A percentile compares a stretch with the other conserved stretches of the same genome.
These are phyloP conservation scores for Stomatorhinus ivindoensis DNA, from an alignment of 2,113 vertebrate species.

Conservation along the genomic window DNA sequence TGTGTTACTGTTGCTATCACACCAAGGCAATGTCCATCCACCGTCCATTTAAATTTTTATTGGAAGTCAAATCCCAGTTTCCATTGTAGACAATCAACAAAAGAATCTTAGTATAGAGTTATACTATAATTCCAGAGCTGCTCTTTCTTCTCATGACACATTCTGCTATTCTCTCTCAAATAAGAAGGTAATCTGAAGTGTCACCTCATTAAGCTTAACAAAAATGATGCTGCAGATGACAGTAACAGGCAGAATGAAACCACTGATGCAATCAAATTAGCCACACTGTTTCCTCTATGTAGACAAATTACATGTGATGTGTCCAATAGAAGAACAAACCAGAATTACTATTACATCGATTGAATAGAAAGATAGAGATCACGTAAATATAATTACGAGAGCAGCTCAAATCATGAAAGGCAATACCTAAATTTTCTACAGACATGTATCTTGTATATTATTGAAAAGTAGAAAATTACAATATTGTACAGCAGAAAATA, in stretches of 20 bases:
- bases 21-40: not conserved
- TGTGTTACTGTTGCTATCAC: not conserved
- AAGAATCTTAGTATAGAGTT: not conserved
- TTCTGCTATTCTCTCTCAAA: not conserved
- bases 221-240: not conserved
- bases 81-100: not conserved
- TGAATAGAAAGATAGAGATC: not conserved
- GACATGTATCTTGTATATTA: not conserved
- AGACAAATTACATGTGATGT: constrained; percentile 8
- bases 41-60: not conserved
- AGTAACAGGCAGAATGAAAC: constrained; percentile 4
- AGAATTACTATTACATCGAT: not conserved
- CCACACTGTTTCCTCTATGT: not conserved
- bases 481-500: not conserved
- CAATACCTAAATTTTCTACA: not conserved
- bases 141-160: not conserved
- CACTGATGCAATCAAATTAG: not conserved
- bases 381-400: constrained; percentile 10
- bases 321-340: constrained; percentile 3
- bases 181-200: constrained; percentile 7
- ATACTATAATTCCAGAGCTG: not conserved
- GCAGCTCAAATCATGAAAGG: not conserved
- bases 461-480: not conserved
- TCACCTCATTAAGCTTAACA: constrained; percentile 8
- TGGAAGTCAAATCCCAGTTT: not conserved